A percentile compares a stretch with the other conserved stretches of the same genome.
phyloP scores from a whole-genome alignment of 2,888 invertebrate species.

The Chrysolina haemoptera region DNA sequence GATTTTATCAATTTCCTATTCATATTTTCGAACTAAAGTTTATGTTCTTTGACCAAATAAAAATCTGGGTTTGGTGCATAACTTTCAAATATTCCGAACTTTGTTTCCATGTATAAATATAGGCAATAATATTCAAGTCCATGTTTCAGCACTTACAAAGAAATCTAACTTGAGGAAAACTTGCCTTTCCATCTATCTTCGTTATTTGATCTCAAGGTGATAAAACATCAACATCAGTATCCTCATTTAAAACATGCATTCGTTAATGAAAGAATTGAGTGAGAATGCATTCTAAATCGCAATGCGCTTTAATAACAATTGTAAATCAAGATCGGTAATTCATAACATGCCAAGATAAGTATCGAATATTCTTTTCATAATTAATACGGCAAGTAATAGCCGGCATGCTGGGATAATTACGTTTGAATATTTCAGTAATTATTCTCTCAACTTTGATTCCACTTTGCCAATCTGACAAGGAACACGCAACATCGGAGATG shows the following conservation, averaged over 20 bases:
- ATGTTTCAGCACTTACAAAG: no score
- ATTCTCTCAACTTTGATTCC: constrained; percentile 20
- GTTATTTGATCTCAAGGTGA: neutral
- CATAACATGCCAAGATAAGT: constrained; percentile 23
- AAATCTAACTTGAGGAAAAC: no score
- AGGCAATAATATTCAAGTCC: no score
- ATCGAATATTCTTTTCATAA: constrained; percentile 23
- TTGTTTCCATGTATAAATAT: no score
- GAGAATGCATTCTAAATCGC: constrained; percentile 12
- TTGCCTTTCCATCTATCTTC: neutral
- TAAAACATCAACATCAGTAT: neutral
- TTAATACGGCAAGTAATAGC: constrained; percentile 28
- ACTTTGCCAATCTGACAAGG: neutral
- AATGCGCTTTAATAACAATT: constrained; percentile 3
- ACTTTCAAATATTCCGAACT: no score
- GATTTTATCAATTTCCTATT: no score
- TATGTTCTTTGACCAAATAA: no score
- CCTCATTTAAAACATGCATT: neutral
- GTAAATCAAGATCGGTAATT: constrained; percentile 15
- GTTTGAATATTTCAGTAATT: constrained; percentile 24
- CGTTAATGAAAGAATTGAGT: constrained; percentile 8
- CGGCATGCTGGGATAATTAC: constrained; percentile 17
- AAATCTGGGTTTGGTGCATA: no score
- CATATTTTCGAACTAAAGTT: no score
- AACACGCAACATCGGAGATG: neutral